Evolutionary conservation across 2,888 invertebrate genomes (phyloP), one percentile per base, ranked within the genome.

Genomic region (Dryadula phaetusa): DNA sequence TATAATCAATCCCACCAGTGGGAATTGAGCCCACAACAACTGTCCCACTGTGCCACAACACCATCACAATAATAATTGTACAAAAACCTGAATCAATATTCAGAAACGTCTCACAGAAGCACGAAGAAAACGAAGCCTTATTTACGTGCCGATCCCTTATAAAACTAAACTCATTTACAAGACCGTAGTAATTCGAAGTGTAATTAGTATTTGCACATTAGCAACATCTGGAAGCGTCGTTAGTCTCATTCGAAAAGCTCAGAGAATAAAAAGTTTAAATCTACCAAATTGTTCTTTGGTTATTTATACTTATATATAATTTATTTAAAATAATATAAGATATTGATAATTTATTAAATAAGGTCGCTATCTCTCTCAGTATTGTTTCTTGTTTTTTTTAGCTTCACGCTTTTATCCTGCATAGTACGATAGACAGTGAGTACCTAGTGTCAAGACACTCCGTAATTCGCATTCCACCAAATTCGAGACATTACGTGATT

Each of bases 171-270:
- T 60, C 64, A 62, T 70, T 70, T 52, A 62, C 53, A 66, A 61
- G 56, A 64, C 69, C 62, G 62, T 37, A 65, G 65, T 69, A 66
- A 69, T 69, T 62, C 53, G 25, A 66, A 66, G 42, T 44, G 66
- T 69, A 70, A 70, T 70, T 70, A 70, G 66, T 67, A 64, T 46
- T 70, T 52, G 25, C 53, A 61, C 70, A 63, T 71, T 69, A 64
- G 62, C 53, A 62, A 53, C 71, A 71, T 64, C 71, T 71, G 71
- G 66, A n/a, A 44, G 42, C 66, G 70, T 66, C 64, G 64, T 71
- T 69, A 69, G 66, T 56, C 42, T 52, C 16, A 47, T 62, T 25
- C 46, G 34, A 49, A 60, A 62, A 37, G 52, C 37, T 34, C 25
- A 22, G 5, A 37, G 20, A 12, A 18, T 52, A 47, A 25, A 49